Percentiles rank a stretch among this genome's conserved stretches.
Evolutionary conservation across 2,888 invertebrate species (phyloP).

Genomic region (Drosophila falleni): DNA sequence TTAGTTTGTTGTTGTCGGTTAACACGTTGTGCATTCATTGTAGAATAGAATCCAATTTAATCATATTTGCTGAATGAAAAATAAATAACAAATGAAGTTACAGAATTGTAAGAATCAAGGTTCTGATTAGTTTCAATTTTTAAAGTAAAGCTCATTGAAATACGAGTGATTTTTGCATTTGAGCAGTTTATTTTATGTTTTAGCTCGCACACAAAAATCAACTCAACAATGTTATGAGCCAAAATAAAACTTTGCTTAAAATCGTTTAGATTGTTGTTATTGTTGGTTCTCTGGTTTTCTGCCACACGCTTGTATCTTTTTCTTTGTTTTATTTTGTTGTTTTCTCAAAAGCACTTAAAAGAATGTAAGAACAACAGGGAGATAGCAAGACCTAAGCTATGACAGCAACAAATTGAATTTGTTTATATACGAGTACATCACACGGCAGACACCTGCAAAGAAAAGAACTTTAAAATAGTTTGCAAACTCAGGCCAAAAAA

Average conservation of each 20-base stretch:
- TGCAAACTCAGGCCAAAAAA: conserved; percentile 23
- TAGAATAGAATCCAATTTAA: background rate
- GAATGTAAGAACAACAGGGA: conserved; percentile 22
- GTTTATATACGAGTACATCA: conserved; percentile 44
- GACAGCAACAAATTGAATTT: conserved; percentile 74
- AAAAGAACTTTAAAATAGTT: conserved; percentile 45
- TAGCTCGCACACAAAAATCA: background rate
- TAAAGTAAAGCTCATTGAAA: background rate
- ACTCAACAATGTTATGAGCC: background rate
- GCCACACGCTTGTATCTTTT: conserved; percentile 14
- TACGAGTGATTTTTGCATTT: conserved; percentile 1
- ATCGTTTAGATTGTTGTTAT: conserved; percentile 1
- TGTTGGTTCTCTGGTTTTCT: conserved; percentile 5
- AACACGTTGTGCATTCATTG: background rate
- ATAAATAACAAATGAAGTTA: background rate
- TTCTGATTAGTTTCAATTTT: background rate
- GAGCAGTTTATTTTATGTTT: conserved; percentile 1
- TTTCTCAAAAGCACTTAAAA: conserved; percentile 32
- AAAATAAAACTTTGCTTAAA: conserved; percentile 10
- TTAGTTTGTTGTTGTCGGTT: background rate
- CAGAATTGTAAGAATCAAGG: background rate
- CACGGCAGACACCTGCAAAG: conserved; percentile 23
- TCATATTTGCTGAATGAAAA: background rate
- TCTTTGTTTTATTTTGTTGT: background rate
- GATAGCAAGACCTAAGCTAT: conserved; percentile 41